Percentiles rank a stretch among this genome's conserved stretches.
Conservation (phyloP, 2,797 vertebrate genomes). For the Pseudochromis fuscus region DNA sequence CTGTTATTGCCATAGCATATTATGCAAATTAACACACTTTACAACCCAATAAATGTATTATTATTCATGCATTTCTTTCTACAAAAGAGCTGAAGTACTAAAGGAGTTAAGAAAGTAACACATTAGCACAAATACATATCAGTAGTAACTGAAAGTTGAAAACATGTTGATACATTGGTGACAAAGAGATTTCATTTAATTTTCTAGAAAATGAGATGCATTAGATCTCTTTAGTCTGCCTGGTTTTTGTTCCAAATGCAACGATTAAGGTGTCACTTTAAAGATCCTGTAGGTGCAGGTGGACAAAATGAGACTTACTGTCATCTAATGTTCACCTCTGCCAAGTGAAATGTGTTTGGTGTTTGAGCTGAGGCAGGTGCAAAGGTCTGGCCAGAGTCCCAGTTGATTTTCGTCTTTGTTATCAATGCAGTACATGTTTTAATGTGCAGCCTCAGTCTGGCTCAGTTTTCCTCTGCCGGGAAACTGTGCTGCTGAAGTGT, state of each 20-base stretch:
- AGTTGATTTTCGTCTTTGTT: slow-evolving; percentile 63
- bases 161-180: not conserved
- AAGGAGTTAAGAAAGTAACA: slow-evolving; percentile 3
- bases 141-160: slow-evolving; percentile 1
- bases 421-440: slow-evolving; percentile 49
- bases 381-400: slow-evolving; percentile 55
- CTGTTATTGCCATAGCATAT: not conserved
- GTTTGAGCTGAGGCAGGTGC: slow-evolving; percentile 55
- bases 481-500: slow-evolving; percentile 50
- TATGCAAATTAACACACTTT: not conserved
- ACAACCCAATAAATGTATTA: not conserved
- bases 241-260: slow-evolving; percentile 4
- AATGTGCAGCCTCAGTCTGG: slow-evolving; percentile 52
- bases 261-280: slow-evolving; percentile 10
- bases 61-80: slow-evolving; percentile 4
- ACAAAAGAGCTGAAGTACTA: not conserved
- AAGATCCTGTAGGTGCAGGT: not conserved
- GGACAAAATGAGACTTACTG: slow-evolving; percentile 14
- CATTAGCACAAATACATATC: not conserved
- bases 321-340: slow-evolving; percentile 29
- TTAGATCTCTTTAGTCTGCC: not conserved
- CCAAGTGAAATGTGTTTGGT: slow-evolving; percentile 41
- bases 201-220: not conserved
- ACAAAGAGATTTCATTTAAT: not conserved
- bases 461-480: slow-evolving; percentile 48